Percentiles rank a stretch among this genome's conserved stretches.
These are phyloP conservation scores for Sinocyclocheilus anshuiensis DNA, from an alignment of 2,113 vertebrate genomes.

Conservation along the genomic window DNA sequence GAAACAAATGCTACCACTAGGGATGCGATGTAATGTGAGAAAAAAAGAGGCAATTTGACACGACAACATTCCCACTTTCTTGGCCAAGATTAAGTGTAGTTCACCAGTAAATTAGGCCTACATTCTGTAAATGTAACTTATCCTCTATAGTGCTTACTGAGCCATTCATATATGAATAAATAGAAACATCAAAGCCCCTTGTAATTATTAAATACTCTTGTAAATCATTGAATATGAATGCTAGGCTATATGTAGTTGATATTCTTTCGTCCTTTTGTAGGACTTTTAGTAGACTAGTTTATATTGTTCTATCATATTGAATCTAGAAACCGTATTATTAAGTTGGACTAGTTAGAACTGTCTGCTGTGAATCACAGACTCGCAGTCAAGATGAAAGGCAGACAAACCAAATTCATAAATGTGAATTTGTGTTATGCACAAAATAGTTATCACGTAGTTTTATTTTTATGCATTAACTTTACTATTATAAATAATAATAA, in stretches of 20 bases:
- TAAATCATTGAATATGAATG: not conserved
- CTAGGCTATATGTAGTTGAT: not conserved
- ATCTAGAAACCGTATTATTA: not conserved
- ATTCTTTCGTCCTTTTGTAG: not conserved
- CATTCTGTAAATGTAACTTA: not conserved
- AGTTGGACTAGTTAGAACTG: not conserved
- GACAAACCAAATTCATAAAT: not conserved
- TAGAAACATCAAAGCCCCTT: not conserved
- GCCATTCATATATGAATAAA: not conserved
- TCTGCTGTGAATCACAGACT: too few relatives aligned
- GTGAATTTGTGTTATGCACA: not conserved
- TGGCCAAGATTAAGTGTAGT: not conserved
- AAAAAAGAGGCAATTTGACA: conserved; percentile 1
- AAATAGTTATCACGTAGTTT: not conserved
- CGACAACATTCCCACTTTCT: not conserved
- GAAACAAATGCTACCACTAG: not conserved
- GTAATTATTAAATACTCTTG: not conserved
- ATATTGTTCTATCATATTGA: not conserved
- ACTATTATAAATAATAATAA: too few relatives aligned
- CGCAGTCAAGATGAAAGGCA: not conserved
- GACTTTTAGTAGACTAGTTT: not conserved
- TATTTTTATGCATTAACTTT: not conserved
- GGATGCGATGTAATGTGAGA: not conserved
- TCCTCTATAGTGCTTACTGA: not conserved
- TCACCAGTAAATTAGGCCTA: not conserved